A percentile compares a stretch with the other conserved stretches of the same genome.
phyloP scores from a whole-genome alignment of 1,140 invertebrate genomes.

The Calephelis nemesis region DNA sequence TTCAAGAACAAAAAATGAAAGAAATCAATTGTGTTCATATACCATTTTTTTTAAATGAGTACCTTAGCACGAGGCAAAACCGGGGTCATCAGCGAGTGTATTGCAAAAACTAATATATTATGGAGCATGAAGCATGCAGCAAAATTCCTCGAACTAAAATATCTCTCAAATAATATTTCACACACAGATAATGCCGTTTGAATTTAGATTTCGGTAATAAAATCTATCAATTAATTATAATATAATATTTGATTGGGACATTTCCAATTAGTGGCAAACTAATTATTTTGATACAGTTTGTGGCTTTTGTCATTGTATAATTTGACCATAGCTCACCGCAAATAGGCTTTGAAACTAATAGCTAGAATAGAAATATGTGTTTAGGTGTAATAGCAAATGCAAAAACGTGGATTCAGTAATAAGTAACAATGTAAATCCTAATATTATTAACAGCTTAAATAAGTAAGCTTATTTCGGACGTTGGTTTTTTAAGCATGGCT shows the following conservation, averaged over 20 bases:
- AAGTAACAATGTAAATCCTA: background rate
- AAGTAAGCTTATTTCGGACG: too few species aligned
- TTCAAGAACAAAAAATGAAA: too few species aligned
- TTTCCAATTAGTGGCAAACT: conserved; percentile 15
- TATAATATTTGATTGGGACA: conserved; percentile 11
- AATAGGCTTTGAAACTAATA: background rate
- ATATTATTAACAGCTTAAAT: too few species aligned
- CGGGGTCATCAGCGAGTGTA: too few species aligned
- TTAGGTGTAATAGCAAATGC: background rate
- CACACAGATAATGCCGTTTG: background rate
- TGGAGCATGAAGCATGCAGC: background rate
- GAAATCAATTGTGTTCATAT: too few species aligned
- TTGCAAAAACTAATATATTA: background rate
- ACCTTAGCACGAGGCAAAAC: background rate
- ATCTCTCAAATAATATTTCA: background rate
- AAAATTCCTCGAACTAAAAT: background rate
- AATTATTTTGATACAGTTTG: conserved; percentile 8
- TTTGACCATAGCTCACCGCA: background rate
- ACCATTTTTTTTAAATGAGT: background rate
- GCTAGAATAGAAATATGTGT: background rate
- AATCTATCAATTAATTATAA: conserved; percentile 10
- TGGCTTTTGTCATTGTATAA: background rate
- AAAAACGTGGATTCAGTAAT: background rate
- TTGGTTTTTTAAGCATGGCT: too few species aligned
- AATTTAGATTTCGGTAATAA: background rate